These are phyloP conservation scores for Poecilia picta DNA, from an alignment of 2,797 vertebrate species.

Conservation along the genomic window DNA sequence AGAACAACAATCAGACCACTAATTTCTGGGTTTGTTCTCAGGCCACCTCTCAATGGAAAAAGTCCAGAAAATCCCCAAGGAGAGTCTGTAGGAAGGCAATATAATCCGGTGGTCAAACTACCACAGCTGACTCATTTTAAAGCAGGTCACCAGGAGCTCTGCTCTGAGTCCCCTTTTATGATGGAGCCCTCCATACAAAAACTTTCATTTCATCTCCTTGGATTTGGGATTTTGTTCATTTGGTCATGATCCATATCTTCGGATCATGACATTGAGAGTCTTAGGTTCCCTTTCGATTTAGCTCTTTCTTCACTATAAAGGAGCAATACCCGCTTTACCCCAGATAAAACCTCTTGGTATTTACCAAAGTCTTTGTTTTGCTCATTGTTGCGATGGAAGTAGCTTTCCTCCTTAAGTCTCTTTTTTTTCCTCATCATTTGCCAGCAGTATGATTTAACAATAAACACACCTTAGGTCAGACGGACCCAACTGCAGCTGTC, in stretches of 20 bases:
- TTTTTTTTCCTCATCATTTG: slow-evolving; percentile 9
- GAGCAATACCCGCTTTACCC: not conserved
- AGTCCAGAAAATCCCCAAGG: not conserved
- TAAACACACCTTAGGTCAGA: slow-evolving; percentile 24
- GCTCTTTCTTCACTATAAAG: not conserved
- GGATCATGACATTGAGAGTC: not conserved
- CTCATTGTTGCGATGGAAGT: not conserved
- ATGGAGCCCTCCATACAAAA: not conserved
- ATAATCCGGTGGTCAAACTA: not conserved
- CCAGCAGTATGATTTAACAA: slow-evolving; percentile 13
- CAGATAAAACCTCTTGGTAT: not conserved
- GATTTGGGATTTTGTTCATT: not conserved
- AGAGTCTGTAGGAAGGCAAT: not conserved
- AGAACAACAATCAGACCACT: not conserved
- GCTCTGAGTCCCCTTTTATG: not conserved
- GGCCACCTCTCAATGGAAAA: not conserved
- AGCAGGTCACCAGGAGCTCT: not conserved
- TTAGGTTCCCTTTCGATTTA: not conserved
- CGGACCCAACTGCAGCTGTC: slow-evolving; percentile 8
- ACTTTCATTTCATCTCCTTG: not conserved
- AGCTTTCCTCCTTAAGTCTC: not conserved
- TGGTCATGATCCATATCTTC: not conserved
- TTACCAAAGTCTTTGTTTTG: slow-evolving; percentile 3
- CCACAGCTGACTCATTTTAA: not conserved
- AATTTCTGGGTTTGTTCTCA: not conserved